Base-by-base conservation (phyloP, 2,797 vertebrate species). In the Anniella stebbinsi region DNA sequence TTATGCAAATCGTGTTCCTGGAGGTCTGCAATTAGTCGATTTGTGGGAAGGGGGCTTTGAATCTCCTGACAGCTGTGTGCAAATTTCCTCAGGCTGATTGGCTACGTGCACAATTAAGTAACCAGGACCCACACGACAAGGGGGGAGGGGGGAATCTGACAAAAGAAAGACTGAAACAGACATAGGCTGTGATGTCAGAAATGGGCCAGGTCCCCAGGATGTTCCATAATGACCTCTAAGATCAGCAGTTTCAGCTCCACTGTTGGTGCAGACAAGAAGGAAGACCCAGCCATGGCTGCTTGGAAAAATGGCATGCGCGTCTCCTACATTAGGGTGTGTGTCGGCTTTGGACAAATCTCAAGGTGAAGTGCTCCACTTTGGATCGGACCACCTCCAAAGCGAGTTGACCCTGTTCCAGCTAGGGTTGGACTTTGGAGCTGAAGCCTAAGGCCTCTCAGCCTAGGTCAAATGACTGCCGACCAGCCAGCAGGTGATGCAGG, bases 191-290 rank as follows among this genome's bases (percentile, higher is more conserved):
- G 83, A 0, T 41, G 80, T 81, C 23, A 51, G 88, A 91, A 41
- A 83, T 9, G 30, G 85, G 92, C 80, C 88, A 89, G 87, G 90
- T 48, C 25, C 21, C 90, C 88, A 92, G 91, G 21, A 76, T 83
- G 81, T 89, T 21, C 25, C n/a, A 78, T 0, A 6, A n/a, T 77
- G n/a, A 30, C 0, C 69, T 89, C 87, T 69, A 75, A 70, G 86
- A 10, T 36, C 70, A 2, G 15, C 33, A 76, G 41, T 21, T 45
- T 41, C 23, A 10, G 45, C 21, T 33, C 82, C 38, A 48, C 8
- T 48, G 13, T 9, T 30, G 1, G 82, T 21, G 38, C 38, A 33
- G 63, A 70, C 69, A n/a, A n/a, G 33, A 33, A 70, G 69, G 28
- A 69, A 69, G 21, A 67, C 25, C 23, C 63, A 23, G 63, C 25